Evolutionary conservation across 1,140 invertebrate species (phyloP), one percentile per base, ranked within the genome.

Genomic region (Drosophila hydei): DNA sequence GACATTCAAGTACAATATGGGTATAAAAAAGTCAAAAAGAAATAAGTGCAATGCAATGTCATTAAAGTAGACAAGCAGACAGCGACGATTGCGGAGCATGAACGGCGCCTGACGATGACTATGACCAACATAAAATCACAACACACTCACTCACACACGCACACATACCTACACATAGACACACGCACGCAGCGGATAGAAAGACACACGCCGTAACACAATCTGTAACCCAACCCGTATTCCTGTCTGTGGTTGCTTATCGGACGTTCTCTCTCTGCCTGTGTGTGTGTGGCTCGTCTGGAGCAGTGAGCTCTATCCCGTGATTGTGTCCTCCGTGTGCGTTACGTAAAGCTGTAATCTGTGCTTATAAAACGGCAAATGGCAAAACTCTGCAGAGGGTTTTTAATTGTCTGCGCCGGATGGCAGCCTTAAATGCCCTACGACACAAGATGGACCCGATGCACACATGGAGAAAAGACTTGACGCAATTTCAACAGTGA

Each of bases 351-450:
- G 72, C 83, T 88, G 83, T 87, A 87, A 87, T 88, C 83, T 88
- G 84, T 88, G 83, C 83, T 83, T 88, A 88, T 87, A 87, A 87
- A 87, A 87, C 59, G 83, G 83, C 78, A 87, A 85, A 87, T 88
- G 83, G 81, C 78, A 78, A 77, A 65, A 60, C 67, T 43, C 38
- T 87, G 75, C 78, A 87, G 83, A 87, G 78, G 83, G 83, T 88
- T 87, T 87, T 87, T 87, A 87, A 87, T 88, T 87, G 83, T 87
- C 83, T 79, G 68, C 75, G 75, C 81, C 77, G 80, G 80, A 85
- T 85, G 81, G 77, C 73, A 60, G 69, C 42, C 72, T 84, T 83
- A 84, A 83, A 84, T 79, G 79, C 75, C 77, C 50, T 52, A 68
- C 73, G 61, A 69, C 64, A 68, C 56, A 54, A 50, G 42, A 51